phyloP scores from a whole-genome alignment of 2,888 invertebrate genomes.

The Troides aeacus region DNA sequence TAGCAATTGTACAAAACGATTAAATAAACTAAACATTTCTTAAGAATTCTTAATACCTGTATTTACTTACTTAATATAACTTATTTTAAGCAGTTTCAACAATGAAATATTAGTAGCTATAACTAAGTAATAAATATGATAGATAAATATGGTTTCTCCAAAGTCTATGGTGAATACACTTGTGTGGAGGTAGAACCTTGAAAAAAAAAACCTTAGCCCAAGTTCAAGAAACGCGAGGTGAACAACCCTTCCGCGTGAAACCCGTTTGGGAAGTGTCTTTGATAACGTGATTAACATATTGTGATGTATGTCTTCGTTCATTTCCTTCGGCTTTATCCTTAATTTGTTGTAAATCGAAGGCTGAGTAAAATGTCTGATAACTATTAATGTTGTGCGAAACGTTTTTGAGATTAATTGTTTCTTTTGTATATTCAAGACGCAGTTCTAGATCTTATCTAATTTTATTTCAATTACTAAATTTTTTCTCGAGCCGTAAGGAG shows the following conservation, averaged over 20 bases:
- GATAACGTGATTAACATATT: slow-evolving; percentile 43
- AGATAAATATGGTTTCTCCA: not conserved
- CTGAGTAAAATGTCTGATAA: slow-evolving; percentile 10
- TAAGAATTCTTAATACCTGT: too few relatives aligned
- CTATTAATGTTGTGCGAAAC: not conserved
- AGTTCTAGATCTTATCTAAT: too few relatives aligned
- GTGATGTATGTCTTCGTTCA: slow-evolving; percentile 30
- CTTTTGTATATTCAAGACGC: too few relatives aligned
- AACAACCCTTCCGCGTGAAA: slow-evolving; percentile 40
- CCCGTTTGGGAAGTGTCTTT: slow-evolving; percentile 41
- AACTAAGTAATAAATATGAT: not conserved
- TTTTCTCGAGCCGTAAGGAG: too few relatives aligned
- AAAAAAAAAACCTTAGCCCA: slow-evolving; percentile 35
- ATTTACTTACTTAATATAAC: too few relatives aligned
- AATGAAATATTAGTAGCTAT: too few relatives aligned
- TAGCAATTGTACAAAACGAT: too few relatives aligned
- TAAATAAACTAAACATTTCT: too few relatives aligned
- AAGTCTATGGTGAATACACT: slow-evolving; percentile 31
- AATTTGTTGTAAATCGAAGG: slow-evolving; percentile 26
- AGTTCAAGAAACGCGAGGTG: slow-evolving; percentile 39
- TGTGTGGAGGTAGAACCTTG: slow-evolving; percentile 31
- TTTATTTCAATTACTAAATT: too few relatives aligned
- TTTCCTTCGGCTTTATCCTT: slow-evolving; percentile 21
- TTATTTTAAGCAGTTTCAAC: too few relatives aligned
- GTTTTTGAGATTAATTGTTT: too few relatives aligned